These are phyloP conservation scores for Crioceris asparagi DNA, from an alignment of 2,888 invertebrate species.

Conservation along the genomic window DNA sequence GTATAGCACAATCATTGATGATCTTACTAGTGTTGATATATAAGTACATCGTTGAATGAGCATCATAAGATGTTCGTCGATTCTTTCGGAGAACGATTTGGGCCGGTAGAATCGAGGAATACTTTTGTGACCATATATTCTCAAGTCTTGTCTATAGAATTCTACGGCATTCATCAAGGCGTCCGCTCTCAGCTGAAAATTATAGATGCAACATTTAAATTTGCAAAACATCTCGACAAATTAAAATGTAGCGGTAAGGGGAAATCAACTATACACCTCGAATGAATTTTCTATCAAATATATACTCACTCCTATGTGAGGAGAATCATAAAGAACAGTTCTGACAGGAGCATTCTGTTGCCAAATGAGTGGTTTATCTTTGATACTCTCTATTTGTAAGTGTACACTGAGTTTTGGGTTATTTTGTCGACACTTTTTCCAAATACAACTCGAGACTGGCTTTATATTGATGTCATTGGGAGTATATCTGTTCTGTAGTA, in stretches of 20 bases:
- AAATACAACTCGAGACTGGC: constrained; percentile 40
- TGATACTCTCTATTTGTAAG: constrained; percentile 51
- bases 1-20: too few relatives aligned
- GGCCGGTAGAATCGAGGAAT: constrained; percentile 56
- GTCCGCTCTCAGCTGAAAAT: constrained; percentile 40
- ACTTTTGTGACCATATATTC: constrained; percentile 56
- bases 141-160: constrained; percentile 49
- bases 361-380: constrained; percentile 50
- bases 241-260: too few relatives aligned
- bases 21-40: constrained; percentile 57
- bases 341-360: constrained; percentile 60
- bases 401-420: constrained; percentile 57
- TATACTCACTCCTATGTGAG: constrained; percentile 44
- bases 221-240: constrained; percentile 3
- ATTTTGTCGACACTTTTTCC: constrained; percentile 42
- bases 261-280: too few relatives aligned
- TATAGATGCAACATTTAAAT: not conserved
- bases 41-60: constrained; percentile 56
- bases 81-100: constrained; percentile 57
- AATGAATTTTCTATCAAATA: not conserved
- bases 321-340: constrained; percentile 53
- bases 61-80: constrained; percentile 56
- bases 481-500: constrained; percentile 62
- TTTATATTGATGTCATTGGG: constrained; percentile 44
- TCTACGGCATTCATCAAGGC: constrained; percentile 47